Evolutionary conservation across 2,113 vertebrate species (phyloP), one percentile per base, ranked within the genome.

Genomic region (Amphiprion percula): DNA sequence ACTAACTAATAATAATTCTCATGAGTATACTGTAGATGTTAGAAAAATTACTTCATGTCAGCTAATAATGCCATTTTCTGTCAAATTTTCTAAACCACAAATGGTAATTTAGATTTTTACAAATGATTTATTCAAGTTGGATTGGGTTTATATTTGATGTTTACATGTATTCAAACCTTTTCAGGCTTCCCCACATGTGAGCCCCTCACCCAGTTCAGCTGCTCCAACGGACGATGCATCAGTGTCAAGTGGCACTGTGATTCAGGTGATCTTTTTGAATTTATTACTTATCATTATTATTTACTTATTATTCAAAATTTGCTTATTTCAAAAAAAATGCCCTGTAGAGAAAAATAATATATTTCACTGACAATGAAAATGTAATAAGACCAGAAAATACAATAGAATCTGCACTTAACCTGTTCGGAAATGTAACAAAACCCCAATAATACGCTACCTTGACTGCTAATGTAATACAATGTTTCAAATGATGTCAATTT

Each of bases 171-270:
- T n/a, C 11, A 21, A 33, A 30, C 47, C 33, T 72, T 82, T 79
- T 56, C 94, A 99, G 98, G 95, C 60, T 97, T 99, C 74, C 97
- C 97, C 66, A 99, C 97, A 0, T 99, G 98, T 88, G 96, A 98
- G 59, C 95, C 96, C 8, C 88, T 97, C 30, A 96, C 94, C 74
- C 96, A 99, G 71, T 99, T 99, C 92, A 95, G 96, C 90, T 99
- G 98, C 84, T 95, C 92, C 90, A 99, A 95, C 59, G 96, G 97
- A 60, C 96, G 96, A 71, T 99, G 98, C 85, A 95, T 99, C 92
- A 99, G 95, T 79, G 94, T 90, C 79, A 97, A 97, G 77, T 99
- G 98, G 98, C 96, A 95, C 26, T 99, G 98, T 52, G 98, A 99
- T 85, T 96, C 98, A 91, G 98, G 98, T 96, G 94, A 96, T 12